These are phyloP conservation scores for Zosterops lateralis DNA, from an alignment of 2,113 vertebrate species.

Conservation along the genomic window DNA sequence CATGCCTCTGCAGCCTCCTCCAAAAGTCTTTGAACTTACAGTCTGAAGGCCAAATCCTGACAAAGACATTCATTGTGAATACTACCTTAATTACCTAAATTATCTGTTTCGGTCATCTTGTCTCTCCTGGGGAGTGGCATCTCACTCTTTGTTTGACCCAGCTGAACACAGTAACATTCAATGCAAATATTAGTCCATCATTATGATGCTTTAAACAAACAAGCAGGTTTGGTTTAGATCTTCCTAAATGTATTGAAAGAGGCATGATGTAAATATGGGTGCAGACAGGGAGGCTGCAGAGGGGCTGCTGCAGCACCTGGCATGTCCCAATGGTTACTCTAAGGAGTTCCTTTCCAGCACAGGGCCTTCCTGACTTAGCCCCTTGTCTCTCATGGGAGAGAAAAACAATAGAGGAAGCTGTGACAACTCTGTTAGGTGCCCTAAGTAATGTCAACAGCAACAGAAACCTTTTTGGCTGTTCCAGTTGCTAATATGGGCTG, in stretches of 20 bases:
- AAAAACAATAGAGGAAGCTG: neutral
- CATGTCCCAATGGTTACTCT: rapidly evolving
- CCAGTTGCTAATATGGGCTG: neutral
- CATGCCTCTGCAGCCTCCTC: neutral
- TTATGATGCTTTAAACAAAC: neutral
- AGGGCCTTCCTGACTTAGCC: neutral
- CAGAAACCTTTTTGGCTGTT: neutral
- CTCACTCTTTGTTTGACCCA: neutral
- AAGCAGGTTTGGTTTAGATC: neutral
- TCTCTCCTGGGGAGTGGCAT: neutral
- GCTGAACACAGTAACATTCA: neutral
- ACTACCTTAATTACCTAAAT: neutral
- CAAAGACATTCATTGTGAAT: neutral
- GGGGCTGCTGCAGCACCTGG: neutral
- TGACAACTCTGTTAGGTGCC: neutral
- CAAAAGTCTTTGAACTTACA: neutral
- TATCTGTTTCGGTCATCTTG: constrained; percentile 33
- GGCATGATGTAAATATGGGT: neutral
- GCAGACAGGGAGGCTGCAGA: neutral
- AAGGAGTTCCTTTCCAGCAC: rapidly evolving
- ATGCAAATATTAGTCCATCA: neutral
- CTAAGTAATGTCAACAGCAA: neutral
- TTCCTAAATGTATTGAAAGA: neutral
- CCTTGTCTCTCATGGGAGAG: neutral
- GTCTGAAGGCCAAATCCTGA: neutral